These are phyloP conservation scores for Globodera rostochiensis DNA, from an alignment of 1,140 invertebrate genomes.

Conservation along the genomic window DNA sequence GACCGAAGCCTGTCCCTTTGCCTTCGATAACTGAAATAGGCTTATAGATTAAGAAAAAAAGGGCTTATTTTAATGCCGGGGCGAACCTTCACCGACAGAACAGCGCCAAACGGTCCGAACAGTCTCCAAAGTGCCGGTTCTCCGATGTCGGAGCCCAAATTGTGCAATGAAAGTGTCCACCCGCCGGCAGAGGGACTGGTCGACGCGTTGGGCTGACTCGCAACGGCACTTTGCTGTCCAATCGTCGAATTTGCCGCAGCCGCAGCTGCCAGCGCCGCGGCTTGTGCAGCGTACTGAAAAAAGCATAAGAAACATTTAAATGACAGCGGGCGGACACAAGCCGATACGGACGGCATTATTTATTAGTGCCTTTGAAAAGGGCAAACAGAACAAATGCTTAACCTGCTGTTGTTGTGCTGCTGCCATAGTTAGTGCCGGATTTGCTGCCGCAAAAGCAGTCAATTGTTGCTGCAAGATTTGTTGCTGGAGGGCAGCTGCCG, in stretches of 20 bases:
- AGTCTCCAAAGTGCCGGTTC: conserved; percentile 97
- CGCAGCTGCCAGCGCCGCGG: conserved; percentile 33
- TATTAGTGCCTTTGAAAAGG: no score
- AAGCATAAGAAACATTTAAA: not conserved
- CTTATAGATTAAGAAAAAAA: conserved; percentile 65
- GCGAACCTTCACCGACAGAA: conserved; percentile 86
- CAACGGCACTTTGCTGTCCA: not conserved
- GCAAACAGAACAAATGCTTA: not conserved
- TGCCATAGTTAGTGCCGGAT: conserved; percentile 17
- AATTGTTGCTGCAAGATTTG: conserved; percentile 74
- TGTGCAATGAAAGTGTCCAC: conserved; percentile 93
- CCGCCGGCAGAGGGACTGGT: conserved; percentile 8
- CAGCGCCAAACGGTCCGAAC: conserved; percentile 97
- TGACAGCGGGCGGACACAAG: not conserved
- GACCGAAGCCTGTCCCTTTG: conserved; percentile 99
- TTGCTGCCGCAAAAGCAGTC: conserved; percentile 79
- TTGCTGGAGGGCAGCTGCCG: conserved; percentile 8
- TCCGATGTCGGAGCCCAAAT: conserved; percentile 94
- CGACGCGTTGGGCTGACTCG: not conserved
- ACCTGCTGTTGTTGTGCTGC: conserved; percentile 25
- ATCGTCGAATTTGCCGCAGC: conserved; percentile 25
- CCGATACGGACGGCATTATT: no score
- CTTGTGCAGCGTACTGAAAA: conserved; percentile 23
- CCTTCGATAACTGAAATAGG: conserved; percentile 80
- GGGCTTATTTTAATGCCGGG: not conserved